phyloP scores from a whole-genome alignment of 2,888 invertebrate genomes.

The Netelia melanura region DNA sequence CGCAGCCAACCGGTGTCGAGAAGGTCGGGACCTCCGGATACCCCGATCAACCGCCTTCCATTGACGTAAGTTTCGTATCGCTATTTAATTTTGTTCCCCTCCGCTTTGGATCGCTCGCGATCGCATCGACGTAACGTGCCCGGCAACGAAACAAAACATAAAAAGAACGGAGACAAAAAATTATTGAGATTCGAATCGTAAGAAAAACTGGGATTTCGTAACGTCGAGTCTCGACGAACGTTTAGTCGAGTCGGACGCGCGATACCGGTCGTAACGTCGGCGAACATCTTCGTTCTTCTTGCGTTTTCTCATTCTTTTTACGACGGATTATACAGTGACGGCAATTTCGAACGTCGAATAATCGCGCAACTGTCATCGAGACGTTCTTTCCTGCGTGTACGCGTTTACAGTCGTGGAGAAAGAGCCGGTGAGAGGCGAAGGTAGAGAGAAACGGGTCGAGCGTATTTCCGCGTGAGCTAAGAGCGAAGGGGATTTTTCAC shows the following conservation, averaged over 20 bases:
- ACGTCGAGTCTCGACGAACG: neutral
- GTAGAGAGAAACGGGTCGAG: conserved; percentile 28
- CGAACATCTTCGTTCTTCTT: neutral
- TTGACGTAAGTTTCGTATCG: conserved; percentile 65
- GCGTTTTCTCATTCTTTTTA: conserved; percentile 13
- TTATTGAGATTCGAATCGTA: neutral
- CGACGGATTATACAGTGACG: neutral
- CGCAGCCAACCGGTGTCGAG: conserved; percentile 47
- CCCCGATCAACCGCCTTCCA: conserved; percentile 39
- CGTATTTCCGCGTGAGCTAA: conserved; percentile 36
- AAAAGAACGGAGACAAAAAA: neutral
- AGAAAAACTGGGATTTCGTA: conserved; percentile 7
- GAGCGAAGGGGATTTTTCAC: neutral
- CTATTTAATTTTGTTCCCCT: conserved; percentile 35
- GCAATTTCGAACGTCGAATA: conserved; percentile 19
- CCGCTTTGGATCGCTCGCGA: neutral
- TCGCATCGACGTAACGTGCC: neutral
- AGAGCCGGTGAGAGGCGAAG: neutral
- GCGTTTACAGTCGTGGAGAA: neutral
- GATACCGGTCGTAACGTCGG: conserved; percentile 39
- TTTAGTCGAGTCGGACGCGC: conserved; percentile 30
- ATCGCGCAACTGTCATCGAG: neutral
- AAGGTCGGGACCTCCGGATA: conserved; percentile 61
- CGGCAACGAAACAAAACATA: neutral
- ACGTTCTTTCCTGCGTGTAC: neutral